Evolutionary conservation across 2,113 vertebrate species (phyloP).

Genomic region (Eptesicus fuscus): DNA sequence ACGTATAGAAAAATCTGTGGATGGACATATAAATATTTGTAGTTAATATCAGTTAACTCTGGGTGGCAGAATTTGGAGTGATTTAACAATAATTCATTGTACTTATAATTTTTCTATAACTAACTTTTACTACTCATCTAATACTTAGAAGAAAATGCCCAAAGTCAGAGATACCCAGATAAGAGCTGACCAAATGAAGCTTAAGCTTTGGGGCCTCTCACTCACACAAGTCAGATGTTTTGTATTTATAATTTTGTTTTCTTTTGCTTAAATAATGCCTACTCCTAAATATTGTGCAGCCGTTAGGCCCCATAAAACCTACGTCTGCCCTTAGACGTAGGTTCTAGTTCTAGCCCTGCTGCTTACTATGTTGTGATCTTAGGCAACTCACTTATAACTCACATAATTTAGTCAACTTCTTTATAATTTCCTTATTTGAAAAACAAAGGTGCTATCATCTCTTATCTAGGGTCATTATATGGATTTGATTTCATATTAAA

Average conservation of each 20-base stretch:
- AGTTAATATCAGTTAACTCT: neutral
- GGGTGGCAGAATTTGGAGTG: neutral
- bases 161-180: neutral
- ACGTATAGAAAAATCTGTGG: neutral
- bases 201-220: neutral
- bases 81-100: neutral
- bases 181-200: neutral
- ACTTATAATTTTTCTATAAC: neutral
- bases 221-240: neutral
- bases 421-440: neutral
- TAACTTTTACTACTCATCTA: neutral
- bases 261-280: neutral
- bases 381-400: neutral
- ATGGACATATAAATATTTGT: neutral
- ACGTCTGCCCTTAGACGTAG: neutral
- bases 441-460: neutral
- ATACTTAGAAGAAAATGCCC: neutral
- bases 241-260: neutral
- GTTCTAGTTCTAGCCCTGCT: neutral
- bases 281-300: neutral
- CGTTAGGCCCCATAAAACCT: neutral
- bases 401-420: neutral
- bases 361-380: neutral
- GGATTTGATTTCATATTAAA: neutral
- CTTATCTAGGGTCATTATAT: neutral